Base-by-base conservation (phyloP, 2,113 vertebrate species). In the Daboia siamensis region DNA sequence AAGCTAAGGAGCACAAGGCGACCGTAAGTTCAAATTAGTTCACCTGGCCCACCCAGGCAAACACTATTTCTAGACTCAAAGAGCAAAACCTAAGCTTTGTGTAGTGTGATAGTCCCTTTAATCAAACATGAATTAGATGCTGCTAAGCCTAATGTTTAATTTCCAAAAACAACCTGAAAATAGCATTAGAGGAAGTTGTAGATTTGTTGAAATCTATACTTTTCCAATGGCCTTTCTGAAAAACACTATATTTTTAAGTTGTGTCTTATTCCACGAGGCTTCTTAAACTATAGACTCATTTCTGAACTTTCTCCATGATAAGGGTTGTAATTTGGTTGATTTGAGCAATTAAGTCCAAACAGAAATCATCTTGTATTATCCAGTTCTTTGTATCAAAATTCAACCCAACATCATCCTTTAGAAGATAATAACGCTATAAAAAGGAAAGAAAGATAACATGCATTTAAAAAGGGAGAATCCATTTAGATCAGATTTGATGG, bases 21-120 rank as follows among this genome's bases (percentile, higher is more conserved):
- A 96, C 95, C 97, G 94, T 91, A 96, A 96, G 90, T 92, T 94
- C 93, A 95, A 91, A 96, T 29, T 48, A 59, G 89, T 97, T 96
- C 92, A 98, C 97, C 97, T 98, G 97, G 97, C 97, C 97, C 97
- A 97, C 97, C 96, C 97, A 98, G 94, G 89, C 92, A 94, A 97
- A 61, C 93, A 95, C 96, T 98, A 97, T 97, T 98, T 97, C 95
- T 94, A 97, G 96, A 94, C 24, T 23, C 93, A 94, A 94, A 95
- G 0, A 61, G 96, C 95, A 97, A 90, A 98, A 95, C 95, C 95
- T 95, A 97, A 97, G 93, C 93, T 91, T 90, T 86, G 92, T 94
- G 95, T 95, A 96, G 95, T 80, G n/a, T 91, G 87, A 52, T 90
- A 1, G 86, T 95, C 94, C 96, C 97, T 98, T 97, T 98, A 97